Percentiles rank a stretch among this genome's conserved stretches.
Evolutionary conservation across 53 echinoderm and acorn worm genomes (phyloP).

Genomic region (Stichopus horrens): DNA sequence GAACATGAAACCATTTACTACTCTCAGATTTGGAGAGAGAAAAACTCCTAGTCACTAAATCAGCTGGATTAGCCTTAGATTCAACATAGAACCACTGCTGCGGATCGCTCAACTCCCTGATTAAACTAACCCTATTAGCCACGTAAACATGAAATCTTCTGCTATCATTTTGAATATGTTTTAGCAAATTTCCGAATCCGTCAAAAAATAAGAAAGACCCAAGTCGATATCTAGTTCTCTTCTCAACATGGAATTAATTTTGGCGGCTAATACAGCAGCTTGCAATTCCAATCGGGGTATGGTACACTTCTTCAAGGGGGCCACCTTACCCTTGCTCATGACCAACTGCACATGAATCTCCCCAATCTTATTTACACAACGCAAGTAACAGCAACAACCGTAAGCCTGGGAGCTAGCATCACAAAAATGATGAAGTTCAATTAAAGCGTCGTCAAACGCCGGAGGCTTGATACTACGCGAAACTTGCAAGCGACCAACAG

Average conservation of each 20-base stretch:
- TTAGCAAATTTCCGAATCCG: constrained; percentile 44
- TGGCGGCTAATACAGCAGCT: constrained; percentile 44
- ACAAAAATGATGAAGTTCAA: constrained; percentile 51
- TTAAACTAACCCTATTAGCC: constrained; percentile 42
- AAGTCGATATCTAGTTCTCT: not conserved
- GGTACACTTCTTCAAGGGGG: constrained; percentile 45
- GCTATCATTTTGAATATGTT: constrained; percentile 44
- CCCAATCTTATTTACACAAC: constrained; percentile 40
- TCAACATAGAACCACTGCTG: constrained; percentile 13
- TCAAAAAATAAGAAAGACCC: constrained; percentile 33
- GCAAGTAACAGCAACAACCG: constrained; percentile 61
- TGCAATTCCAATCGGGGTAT: constrained; percentile 45
- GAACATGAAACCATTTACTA: constrained; percentile 29
- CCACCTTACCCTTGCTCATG: constrained; percentile 53
- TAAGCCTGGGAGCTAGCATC: constrained; percentile 60
- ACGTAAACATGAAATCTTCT: constrained; percentile 56
- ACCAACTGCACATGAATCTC: constrained; percentile 40
- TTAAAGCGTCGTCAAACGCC: constrained; percentile 17
- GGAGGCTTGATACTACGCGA: constrained; percentile 48
- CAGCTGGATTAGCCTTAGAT: constrained; percentile 12
- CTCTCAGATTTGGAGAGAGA: not conserved
- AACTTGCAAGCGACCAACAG: constrained; percentile 36
- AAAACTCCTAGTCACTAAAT: constrained; percentile 33
- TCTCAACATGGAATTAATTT: constrained; percentile 9
- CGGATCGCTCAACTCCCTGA: constrained; percentile 1